Evolutionary conservation across 1,140 invertebrate genomes (phyloP).

Genomic region (Battus philenor): DNA sequence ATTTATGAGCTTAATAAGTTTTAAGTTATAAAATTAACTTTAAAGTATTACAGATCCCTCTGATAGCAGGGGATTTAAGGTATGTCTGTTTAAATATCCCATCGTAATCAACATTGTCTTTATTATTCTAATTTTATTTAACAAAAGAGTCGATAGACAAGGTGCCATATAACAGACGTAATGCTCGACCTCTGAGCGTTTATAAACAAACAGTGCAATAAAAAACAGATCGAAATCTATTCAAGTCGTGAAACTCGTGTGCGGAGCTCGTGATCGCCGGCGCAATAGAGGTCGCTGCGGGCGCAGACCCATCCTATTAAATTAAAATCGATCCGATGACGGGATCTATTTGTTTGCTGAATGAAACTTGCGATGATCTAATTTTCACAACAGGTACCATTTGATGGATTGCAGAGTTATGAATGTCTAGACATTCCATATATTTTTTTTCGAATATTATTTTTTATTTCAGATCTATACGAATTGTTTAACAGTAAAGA

Average conservation of each 20-base stretch:
- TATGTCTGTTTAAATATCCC: too few species aligned
- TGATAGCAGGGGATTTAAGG: too few species aligned
- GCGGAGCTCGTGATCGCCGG: constrained; percentile 31
- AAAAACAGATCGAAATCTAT: constrained; percentile 15
- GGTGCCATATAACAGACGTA: constrained; percentile 10
- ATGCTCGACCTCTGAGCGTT: constrained; percentile 20
- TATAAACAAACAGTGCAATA: constrained; percentile 25
- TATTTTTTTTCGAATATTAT: too few species aligned
- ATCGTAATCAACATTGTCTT: too few species aligned
- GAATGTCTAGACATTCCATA: constrained; percentile 17
- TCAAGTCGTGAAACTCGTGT: too few species aligned
- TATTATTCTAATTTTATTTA: too few species aligned
- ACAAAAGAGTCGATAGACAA: too few species aligned
- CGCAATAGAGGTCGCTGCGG: constrained; percentile 24
- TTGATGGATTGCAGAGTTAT: constrained; percentile 25
- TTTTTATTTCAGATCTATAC: too few species aligned
- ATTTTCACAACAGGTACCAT: constrained; percentile 41
- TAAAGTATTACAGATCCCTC: too few species aligned
- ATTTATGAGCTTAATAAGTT: too few species aligned
- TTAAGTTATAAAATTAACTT: too few species aligned
- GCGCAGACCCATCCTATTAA: constrained; percentile 36
- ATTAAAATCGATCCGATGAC: constrained; percentile 39
- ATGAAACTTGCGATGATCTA: constrained; percentile 54
- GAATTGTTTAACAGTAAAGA: too few species aligned
- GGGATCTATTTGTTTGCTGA: constrained; percentile 42